Evolutionary conservation across 2,888 invertebrate species (phyloP).

Genomic region (Mesodorylaimus sp.): DNA sequence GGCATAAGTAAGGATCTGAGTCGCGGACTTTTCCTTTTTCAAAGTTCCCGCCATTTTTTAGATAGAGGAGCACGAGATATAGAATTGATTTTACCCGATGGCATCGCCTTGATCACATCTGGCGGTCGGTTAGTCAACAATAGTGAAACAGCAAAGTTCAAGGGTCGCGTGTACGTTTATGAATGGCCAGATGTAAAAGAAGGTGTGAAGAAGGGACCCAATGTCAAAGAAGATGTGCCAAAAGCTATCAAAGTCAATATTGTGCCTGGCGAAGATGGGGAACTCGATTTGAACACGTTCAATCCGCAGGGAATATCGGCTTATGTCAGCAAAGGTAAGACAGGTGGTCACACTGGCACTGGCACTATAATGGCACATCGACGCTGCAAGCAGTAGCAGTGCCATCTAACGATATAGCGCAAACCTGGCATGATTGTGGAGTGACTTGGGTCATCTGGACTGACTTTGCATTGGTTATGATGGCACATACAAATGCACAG

Average conservation of each 20-base stretch:
- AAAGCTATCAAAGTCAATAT: background rate
- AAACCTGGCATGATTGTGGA: no score
- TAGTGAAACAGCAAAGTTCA: background rate
- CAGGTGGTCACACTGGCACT: no score
- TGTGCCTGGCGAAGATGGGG: background rate
- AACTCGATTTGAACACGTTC: conserved; percentile 10
- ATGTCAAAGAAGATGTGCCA: no score
- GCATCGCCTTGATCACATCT: background rate
- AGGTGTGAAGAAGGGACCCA: background rate
- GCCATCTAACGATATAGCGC: no score
- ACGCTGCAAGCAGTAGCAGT: no score
- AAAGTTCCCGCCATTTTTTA: no score
- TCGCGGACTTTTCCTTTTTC: no score
- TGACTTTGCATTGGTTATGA: no score
- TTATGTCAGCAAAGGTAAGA: conserved; percentile 13
- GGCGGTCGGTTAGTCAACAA: background rate
- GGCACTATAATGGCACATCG: no score
- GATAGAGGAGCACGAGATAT: no score
- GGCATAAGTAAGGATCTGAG: conserved; percentile 11
- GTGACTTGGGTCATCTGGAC: no score
- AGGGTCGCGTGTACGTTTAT: conserved; percentile 6
- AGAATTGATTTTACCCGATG: background rate
- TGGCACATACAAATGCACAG: no score
- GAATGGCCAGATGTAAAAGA: background rate
- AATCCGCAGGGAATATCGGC: conserved; percentile 17